phyloP scores from a whole-genome alignment of 2,113 vertebrate species.

The Mesitornis unicolor region DNA sequence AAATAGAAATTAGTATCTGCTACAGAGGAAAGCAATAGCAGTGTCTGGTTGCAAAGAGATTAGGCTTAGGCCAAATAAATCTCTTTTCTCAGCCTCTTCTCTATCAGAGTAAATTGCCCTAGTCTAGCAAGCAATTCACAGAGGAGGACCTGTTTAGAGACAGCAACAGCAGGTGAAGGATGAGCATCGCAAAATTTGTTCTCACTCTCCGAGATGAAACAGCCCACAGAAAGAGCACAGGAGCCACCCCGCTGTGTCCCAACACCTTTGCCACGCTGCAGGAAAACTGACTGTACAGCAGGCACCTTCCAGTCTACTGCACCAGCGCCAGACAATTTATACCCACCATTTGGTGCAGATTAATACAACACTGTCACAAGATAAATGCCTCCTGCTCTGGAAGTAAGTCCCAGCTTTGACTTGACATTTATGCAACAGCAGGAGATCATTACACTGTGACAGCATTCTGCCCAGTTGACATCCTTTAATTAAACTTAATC shows the following conservation, averaged over 20 bases:
- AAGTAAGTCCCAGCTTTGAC: conserved; percentile 45
- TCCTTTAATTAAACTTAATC: conserved; percentile 66
- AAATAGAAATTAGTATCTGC: background rate
- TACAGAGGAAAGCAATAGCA: background rate
- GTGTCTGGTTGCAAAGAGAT: background rate
- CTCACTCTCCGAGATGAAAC: background rate
- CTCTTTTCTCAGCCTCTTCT: background rate
- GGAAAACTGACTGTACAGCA: background rate
- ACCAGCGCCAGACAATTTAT: conserved; percentile 53
- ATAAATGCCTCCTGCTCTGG: conserved; percentile 58
- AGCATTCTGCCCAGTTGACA: conserved; percentile 53
- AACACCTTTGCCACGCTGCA: background rate
- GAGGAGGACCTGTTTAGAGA: background rate
- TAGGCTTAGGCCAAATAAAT: background rate
- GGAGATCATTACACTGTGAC: conserved; percentile 67
- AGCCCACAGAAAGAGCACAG: background rate
- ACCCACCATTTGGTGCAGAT: conserved; percentile 50
- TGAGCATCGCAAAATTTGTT: background rate
- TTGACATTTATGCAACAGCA: conserved; percentile 64
- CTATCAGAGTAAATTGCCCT: background rate
- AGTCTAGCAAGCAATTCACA: background rate
- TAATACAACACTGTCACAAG: conserved; percentile 52
- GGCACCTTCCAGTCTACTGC: conserved; percentile 55
- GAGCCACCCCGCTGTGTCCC: background rate
- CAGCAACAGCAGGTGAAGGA: background rate